Evolutionary conservation across 2,797 vertebrate genomes (phyloP).

Genomic region (Danio albolineatus): DNA sequence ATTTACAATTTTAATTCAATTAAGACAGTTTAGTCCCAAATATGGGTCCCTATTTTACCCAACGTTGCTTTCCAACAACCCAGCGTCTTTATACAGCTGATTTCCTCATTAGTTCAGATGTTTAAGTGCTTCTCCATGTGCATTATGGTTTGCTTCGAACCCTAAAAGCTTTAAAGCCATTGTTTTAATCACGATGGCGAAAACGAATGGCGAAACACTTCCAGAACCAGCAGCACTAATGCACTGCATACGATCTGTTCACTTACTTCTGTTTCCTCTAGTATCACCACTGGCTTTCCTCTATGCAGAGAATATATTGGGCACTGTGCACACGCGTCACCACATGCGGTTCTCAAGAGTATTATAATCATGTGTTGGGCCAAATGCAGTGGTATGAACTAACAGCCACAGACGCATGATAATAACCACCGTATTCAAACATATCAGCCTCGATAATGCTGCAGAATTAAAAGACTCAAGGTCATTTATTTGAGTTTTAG

Average conservation of each 20-base stretch:
- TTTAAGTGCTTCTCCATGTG: background rate
- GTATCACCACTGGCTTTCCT: conserved; percentile 63
- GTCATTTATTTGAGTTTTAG: conserved; percentile 19
- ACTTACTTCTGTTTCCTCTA: conserved; percentile 52
- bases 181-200: too few species aligned
- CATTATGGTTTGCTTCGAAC: too few species aligned
- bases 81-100: too few species aligned
- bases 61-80: too few species aligned
- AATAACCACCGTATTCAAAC: conserved; percentile 66
- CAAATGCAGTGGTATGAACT: conserved; percentile 4
- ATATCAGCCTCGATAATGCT: conserved; percentile 74
- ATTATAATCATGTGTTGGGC: conserved; percentile 15
- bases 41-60: too few species aligned
- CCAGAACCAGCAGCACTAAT: too few species aligned
- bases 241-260: too few species aligned
- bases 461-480: conserved; percentile 19
- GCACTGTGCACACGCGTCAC: conserved; percentile 73
- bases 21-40: too few species aligned
- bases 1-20: too few species aligned
- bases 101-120: too few species aligned
- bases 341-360: conserved; percentile 6
- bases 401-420: conserved; percentile 37
- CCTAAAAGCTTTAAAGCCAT: too few species aligned
- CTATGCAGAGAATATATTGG: conserved; percentile 65
- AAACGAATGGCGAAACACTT: too few species aligned